phyloP scores from a whole-genome alignment of 2,113 vertebrate species.

The Trinectes maculatus region DNA sequence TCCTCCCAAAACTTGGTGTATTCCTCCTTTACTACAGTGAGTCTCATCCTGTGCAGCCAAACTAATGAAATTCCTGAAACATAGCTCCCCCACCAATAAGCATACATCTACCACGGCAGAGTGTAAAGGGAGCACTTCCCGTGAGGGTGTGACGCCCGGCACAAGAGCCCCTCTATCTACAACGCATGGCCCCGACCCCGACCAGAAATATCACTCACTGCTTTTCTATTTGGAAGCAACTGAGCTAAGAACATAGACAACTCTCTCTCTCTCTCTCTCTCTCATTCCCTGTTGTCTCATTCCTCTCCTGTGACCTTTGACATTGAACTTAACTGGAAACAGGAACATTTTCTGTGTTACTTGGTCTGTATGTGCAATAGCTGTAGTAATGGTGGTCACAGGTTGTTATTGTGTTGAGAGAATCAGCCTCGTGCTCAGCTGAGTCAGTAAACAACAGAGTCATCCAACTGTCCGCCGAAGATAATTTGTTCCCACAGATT shows the following conservation, averaged over 20 bases:
- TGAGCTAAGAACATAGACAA: constrained; percentile 5
- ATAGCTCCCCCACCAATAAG: constrained; percentile 41
- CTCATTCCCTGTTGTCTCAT: constrained; percentile 16
- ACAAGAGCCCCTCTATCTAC: constrained; percentile 75
- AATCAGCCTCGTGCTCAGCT: no score
- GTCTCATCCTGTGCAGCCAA: constrained; percentile 32
- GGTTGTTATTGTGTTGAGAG: constrained; percentile 12
- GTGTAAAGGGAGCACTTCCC: constrained; percentile 66
- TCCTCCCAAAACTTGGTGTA: neutral
- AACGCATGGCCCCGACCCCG: constrained; percentile 23
- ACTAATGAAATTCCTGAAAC: constrained; percentile 59
- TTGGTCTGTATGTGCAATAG: constrained; percentile 16
- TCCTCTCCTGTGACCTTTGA: constrained; percentile 47
- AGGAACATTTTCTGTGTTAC: constrained; percentile 16
- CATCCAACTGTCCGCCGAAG: neutral
- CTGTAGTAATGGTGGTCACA: constrained; percentile 14
- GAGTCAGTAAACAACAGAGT: constrained; percentile 15
- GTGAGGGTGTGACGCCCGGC: constrained; percentile 46
- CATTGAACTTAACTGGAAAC: constrained; percentile 45
- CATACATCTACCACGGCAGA: constrained; percentile 32
- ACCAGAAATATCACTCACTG: constrained; percentile 68
- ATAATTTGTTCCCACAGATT: neutral
- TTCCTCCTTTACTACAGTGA: constrained; percentile 33
- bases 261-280: constrained; percentile 17
- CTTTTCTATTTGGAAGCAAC: constrained; percentile 57